A percentile compares a stretch with the other conserved stretches of the same genome.
Evolutionary conservation across 1,140 invertebrate genomes (phyloP).

Genomic region (Hylyphantes graminicola): DNA sequence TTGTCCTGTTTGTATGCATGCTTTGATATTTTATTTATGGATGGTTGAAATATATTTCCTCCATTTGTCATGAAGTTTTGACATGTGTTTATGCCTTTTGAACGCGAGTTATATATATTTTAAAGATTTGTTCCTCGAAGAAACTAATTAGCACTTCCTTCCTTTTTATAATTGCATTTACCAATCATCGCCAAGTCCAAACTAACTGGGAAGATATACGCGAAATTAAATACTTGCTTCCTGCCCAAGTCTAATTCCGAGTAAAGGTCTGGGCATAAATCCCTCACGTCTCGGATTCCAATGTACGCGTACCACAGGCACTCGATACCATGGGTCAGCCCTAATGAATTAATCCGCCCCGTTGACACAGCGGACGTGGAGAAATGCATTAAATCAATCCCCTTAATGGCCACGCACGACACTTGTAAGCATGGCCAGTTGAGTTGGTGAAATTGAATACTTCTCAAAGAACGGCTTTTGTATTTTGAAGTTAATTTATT

Average conservation of each 20-base stretch:
- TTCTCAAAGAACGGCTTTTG: no score
- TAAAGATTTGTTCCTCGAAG: no score
- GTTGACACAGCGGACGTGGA: slow-evolving; percentile 31
- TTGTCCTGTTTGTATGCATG: no score
- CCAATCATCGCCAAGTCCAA: no score
- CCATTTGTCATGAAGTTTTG: no score
- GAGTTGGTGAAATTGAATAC: not conserved
- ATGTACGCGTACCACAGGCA: slow-evolving; percentile 3
- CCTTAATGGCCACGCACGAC: not conserved
- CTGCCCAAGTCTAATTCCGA: slow-evolving; percentile 6
- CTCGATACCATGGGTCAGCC: slow-evolving; percentile 25
- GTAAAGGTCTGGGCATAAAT: not conserved
- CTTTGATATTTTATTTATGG: no score
- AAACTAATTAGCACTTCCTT: no score
- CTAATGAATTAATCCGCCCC: slow-evolving; percentile 49
- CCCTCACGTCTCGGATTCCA: not conserved
- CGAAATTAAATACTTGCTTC: slow-evolving; percentile 47
- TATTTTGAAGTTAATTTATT: no score
- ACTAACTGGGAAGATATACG: slow-evolving; percentile 22
- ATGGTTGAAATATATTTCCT: no score
- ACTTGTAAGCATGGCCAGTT: not conserved
- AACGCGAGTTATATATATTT: no score
- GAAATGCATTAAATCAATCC: slow-evolving; percentile 48
- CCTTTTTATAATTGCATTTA: no score
- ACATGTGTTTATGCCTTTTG: no score